phyloP scores from a whole-genome alignment of 2,113 vertebrate genomes.

The Entomyzon cyanotis region DNA sequence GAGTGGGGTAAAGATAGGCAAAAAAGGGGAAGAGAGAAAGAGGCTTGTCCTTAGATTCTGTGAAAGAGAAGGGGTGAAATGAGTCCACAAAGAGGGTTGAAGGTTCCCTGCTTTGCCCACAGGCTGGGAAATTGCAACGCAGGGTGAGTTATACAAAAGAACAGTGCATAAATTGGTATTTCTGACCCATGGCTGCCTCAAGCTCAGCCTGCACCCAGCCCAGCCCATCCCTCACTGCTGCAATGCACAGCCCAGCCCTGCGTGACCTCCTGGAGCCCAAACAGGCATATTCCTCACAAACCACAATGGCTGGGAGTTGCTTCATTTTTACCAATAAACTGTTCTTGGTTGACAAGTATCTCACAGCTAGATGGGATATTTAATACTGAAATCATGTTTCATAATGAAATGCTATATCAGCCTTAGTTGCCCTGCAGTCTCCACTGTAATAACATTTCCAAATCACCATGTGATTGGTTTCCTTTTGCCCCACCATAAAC shows the following conservation, averaged over 20 bases:
- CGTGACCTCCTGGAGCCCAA: not conserved
- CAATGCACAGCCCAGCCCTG: not conserved
- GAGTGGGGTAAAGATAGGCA: fast-evolving
- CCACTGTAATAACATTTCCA: not conserved
- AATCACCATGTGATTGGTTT: not conserved
- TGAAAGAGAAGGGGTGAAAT: not conserved
- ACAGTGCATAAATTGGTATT: not conserved
- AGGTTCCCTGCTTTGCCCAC: not conserved
- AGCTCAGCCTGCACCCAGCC: not conserved
- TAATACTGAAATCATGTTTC: not conserved
- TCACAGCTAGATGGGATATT: constrained; percentile 19
- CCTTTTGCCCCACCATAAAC: not conserved
- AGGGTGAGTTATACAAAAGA: not conserved
- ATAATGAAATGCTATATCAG: not conserved
- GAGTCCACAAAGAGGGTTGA: not conserved
- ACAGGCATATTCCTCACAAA: not conserved
- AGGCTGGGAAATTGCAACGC: not conserved
- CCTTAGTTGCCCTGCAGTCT: not conserved
- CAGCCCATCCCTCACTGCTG: not conserved
- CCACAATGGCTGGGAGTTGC: not conserved
- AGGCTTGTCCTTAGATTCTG: not conserved
- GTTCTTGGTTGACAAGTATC: not conserved
- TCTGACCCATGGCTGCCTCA: not conserved
- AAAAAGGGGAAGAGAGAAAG: no score
- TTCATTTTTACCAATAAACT: not conserved